Conservation (phyloP, 2,888 invertebrate genomes). For the Eupithecia subumbrata region DNA sequence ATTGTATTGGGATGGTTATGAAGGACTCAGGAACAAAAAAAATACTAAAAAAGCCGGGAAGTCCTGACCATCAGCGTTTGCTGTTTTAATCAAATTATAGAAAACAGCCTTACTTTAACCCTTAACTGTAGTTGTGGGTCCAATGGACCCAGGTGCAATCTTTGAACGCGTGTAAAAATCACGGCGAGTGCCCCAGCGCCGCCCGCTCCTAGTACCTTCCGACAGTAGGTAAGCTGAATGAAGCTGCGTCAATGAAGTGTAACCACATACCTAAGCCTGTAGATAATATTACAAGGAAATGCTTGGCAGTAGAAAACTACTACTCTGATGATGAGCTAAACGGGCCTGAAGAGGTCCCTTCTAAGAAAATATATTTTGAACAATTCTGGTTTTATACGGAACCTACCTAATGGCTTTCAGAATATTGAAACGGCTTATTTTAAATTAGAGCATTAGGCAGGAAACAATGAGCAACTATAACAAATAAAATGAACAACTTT, state of each 20-base stretch:
- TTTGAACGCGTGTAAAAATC: no score
- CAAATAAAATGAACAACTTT: neutral
- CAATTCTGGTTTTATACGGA: neutral
- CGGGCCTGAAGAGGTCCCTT: neutral
- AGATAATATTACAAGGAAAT: neutral
- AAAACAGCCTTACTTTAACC: neutral
- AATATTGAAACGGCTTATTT: neutral
- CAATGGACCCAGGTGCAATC: no score
- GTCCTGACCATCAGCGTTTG: neutral
- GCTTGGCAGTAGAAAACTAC: neutral
- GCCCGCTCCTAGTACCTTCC: no score
- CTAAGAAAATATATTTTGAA: neutral
- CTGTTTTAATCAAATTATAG: neutral
- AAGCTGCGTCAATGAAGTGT: no score
- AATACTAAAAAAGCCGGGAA: neutral
- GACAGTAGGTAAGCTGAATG: no score
- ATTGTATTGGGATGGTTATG: no score
- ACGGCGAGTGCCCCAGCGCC: no score
- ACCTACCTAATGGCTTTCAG: neutral
- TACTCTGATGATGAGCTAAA: neutral
- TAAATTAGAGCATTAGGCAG: neutral
- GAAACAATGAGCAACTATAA: neutral
- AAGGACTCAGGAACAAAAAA: neutral
- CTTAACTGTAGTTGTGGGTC: no score
- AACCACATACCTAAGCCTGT: no score